Evolutionary conservation across 2,113 vertebrate genomes (phyloP), one percentile per base, ranked within the genome.

Genomic region (Chascanopsetta lugubris): DNA sequence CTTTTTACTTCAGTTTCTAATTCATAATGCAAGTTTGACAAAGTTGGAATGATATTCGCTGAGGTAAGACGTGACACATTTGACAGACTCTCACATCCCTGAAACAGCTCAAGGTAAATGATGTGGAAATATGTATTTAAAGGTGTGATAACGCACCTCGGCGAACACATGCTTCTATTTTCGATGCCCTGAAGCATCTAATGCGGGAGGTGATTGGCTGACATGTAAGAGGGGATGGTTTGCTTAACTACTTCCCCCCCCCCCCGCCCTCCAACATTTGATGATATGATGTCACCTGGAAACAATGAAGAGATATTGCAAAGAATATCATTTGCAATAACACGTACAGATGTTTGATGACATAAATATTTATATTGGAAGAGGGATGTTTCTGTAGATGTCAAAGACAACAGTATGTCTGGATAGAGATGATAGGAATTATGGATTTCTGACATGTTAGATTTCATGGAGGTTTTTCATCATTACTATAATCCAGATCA

Each of bases 61-160:
- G 34, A 2, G 1, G 34, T 15, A 15, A 5, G 4, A 36, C 12
- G 34, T 36, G 12, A 66, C 32, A 66, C 32, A 77, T 20, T 69
- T 82, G 77, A 77, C 66, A 57, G 62, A 38, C 43, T 71, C n/a
- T 32, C 22, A 47, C 66, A 53, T 56, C 40, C 21, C 32, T 50
- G 46, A 57, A 55, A 62, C 69, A 57, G 43, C 32, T 42, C 47
- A 54, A 42, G 55, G 61, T 62, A 63, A 84, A 83, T 74, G 59
- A 77, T 38, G 51, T 47, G 63, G 30, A 78, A 81, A 81, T 75
- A 51, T 50, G 32, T 84, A 67, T 79, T 77, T 79, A 32, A 72
- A 77, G 76, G 69, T 75, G 84, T 79, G 72, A 83, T 76, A 40
- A 54, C 34, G 50, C 53, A 47, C 64, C 48, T 69, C 65, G n/a